Conservation (phyloP, 2,888 invertebrate species). For the Conus canariensis region DNA sequence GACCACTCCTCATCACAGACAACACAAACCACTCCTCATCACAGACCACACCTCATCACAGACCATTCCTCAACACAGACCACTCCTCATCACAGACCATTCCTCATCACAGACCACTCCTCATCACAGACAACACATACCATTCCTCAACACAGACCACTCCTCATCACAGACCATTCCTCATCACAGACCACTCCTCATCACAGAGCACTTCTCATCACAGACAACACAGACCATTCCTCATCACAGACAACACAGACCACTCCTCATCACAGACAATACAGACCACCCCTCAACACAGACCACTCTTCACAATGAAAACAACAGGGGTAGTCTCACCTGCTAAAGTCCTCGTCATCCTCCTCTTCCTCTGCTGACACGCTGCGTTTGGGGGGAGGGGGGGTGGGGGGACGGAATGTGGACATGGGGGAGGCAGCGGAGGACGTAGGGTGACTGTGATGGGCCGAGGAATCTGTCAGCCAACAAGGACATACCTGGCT, state of each 20-base stretch:
- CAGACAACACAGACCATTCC: too few relatives aligned
- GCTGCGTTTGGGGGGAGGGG: constrained; percentile 45
- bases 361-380: constrained; percentile 6
- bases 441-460: constrained; percentile 28
- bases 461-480: constrained; percentile 35
- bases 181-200: neutral
- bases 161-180: neutral
- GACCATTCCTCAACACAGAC: too few relatives aligned
- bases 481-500: neutral
- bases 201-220: too few relatives aligned
- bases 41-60: too few relatives aligned
- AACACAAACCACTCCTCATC: too few relatives aligned
- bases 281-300: neutral
- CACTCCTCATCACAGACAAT: too few relatives aligned
- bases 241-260: too few relatives aligned
- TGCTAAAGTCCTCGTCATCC: neutral
- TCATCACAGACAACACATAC: neutral
- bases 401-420: constrained; percentile 48
- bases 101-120: too few relatives aligned
- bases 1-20: too few relatives aligned
- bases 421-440: constrained; percentile 36
- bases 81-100: too few relatives aligned
- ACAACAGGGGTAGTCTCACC: neutral
- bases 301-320: neutral
- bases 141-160: neutral